Conservation (phyloP, 2,888 invertebrate species). For the Perdita meconis region DNA sequence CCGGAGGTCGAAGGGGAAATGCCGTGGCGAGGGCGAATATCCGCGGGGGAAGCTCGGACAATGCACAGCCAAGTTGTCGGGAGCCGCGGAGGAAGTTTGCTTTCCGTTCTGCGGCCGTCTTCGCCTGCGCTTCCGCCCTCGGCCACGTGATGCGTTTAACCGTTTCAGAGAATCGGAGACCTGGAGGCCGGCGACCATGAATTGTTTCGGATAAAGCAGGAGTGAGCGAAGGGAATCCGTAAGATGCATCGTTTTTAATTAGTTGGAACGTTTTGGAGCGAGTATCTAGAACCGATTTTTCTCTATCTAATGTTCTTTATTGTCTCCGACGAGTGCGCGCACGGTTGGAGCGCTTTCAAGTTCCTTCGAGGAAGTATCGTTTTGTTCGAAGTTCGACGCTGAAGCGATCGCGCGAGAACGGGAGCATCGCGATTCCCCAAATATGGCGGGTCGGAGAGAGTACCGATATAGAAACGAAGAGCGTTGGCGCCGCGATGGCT, state of each 20-base stretch:
- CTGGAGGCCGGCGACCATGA: background rate
- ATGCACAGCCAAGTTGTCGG: slow-evolving; percentile 17
- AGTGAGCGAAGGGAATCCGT: background rate
- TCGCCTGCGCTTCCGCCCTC: too few relatives aligned
- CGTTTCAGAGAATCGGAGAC: slow-evolving; percentile 21
- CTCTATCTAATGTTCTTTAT: too few relatives aligned
- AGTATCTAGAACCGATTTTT: too few relatives aligned
- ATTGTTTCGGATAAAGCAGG: background rate
- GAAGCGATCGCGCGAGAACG: background rate
- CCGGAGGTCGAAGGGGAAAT: background rate
- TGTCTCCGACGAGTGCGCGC: too few relatives aligned
- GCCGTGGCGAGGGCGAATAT: slow-evolving; percentile 6
- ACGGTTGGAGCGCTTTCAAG: background rate
- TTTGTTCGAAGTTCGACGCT: background rate
- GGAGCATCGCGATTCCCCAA: background rate
- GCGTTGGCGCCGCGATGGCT: slow-evolving; percentile 41
- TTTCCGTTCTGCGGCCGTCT: background rate
- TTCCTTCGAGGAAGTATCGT: background rate
- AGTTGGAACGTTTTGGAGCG: background rate
- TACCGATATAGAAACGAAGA: slow-evolving; percentile 41
- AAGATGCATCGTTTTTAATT: background rate
- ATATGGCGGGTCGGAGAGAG: slow-evolving; percentile 6
- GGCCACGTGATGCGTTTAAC: slow-evolving; percentile 28
- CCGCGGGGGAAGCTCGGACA: background rate
- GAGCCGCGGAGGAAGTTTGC: background rate